phyloP scores from a whole-genome alignment of 2,113 vertebrate genomes.

The Copsychus sechellarum region DNA sequence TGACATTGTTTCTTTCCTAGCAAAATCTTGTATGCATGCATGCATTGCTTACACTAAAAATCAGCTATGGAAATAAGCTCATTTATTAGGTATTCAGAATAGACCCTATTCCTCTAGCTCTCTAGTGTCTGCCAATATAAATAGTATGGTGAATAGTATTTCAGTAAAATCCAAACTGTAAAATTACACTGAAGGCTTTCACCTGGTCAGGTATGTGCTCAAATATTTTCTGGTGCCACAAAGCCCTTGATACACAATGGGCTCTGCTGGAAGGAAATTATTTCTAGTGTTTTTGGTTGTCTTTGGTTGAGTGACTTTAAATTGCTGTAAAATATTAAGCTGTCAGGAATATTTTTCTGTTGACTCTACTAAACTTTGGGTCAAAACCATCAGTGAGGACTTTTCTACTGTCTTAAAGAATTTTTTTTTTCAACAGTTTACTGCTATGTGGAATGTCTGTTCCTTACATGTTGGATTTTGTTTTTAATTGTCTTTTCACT shows the following conservation, averaged over 20 bases:
- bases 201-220: background rate
- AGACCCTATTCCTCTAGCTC: background rate
- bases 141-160: background rate
- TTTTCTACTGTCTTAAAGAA: background rate
- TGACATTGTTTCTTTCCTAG: background rate
- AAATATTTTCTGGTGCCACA: background rate
- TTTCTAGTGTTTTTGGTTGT: slow-evolving; percentile 1
- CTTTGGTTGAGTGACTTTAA: background rate
- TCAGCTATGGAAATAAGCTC: background rate
- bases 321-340: background rate
- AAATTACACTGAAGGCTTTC: background rate
- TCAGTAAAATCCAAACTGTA: background rate
- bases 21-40: background rate
- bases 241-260: background rate
- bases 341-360: background rate
- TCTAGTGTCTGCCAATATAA: background rate
- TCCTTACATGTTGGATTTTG: background rate
- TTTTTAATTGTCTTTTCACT: background rate
- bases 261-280: background rate
- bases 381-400: background rate
- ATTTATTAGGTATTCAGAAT: background rate
- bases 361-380: background rate
- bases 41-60: background rate
- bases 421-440: background rate
- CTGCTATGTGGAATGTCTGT: background rate